A percentile compares a stretch with the other conserved stretches of the same genome.
Conservation (phyloP, 2,113 vertebrate species). For the Ammodytes marinus region DNA sequence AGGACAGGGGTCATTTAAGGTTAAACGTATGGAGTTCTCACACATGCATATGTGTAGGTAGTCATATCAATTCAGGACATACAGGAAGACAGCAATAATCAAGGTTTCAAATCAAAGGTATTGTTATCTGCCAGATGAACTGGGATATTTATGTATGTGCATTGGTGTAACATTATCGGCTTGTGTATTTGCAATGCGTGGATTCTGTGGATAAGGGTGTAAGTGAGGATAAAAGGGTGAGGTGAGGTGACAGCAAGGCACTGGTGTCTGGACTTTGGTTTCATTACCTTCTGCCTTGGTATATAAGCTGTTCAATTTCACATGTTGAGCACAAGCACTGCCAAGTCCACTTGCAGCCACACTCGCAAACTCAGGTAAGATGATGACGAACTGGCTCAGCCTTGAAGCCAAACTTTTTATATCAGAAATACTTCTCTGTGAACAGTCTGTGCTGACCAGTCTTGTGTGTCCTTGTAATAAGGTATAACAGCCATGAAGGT, state of each 20-base stretch:
- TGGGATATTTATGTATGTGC: not conserved
- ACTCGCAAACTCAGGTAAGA: conserved; percentile 63
- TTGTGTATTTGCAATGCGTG: not conserved
- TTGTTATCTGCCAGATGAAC: not conserved
- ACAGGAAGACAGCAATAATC: not conserved
- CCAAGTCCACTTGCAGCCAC: conserved; percentile 56
- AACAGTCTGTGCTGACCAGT: conserved; percentile 13
- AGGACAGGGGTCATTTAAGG: conserved; percentile 12
- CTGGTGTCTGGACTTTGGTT: conserved; percentile 78
- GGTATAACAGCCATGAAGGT: conserved; percentile 77
- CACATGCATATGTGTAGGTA: not conserved
- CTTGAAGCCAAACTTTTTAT: not conserved
- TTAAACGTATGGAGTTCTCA: not conserved
- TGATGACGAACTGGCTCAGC: too few relatives aligned
- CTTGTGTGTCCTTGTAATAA: conserved; percentile 14
- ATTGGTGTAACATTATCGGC: not conserved
- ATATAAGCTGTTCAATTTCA: conserved; percentile 69
- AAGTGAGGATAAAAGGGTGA: conserved; percentile 53
- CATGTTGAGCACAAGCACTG: conserved; percentile 47
- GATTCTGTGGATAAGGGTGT: conserved; percentile 42
- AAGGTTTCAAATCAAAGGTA: not conserved
- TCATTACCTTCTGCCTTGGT: conserved; percentile 57
- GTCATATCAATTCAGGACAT: not conserved
- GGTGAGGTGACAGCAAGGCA: conserved; percentile 72
- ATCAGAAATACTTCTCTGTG: not conserved